Base-by-base conservation (phyloP, 1,140 invertebrate species). In the Aleiodes sp. region DNA sequence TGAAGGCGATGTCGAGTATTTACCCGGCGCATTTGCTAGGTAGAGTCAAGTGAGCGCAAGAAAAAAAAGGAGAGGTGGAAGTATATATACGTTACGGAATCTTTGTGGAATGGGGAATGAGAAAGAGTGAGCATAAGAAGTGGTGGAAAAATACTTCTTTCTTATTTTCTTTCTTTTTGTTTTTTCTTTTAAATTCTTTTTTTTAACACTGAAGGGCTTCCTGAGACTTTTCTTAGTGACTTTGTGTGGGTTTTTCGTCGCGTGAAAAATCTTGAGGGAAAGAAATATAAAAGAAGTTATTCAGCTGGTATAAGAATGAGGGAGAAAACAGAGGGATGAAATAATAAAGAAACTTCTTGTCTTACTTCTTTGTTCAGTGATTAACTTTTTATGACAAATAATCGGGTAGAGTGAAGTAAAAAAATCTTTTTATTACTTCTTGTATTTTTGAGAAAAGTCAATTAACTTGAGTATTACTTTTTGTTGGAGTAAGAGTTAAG, bases 1-100 rank as follows among this genome's bases (percentile, higher is more conserved):
- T 76, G 78, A 78, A 78, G 70, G 67, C 73, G 59, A 28, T 70
- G 68, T 61, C 70, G 52, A 70, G 70, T 75, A 73, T 76, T 73
- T 76, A 73, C 73, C 52, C 65, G 71, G 46, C 69, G 68, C 67
- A 76, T 76, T 76, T 75, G 69, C 67, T 65, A 39, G 35, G 57
- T 26, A 28, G 69, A 70, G 41, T 26, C 56, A 69, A 69, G 66
- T 43, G 33, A 57, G 61, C 37, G 62, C 33, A 9, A 37, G 28
- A 35, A 56, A 46, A 31, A 37, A 9, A 41, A n/a, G n/a, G n/a
- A n/a, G n/a, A n/a, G n/a, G n/a, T n/a, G n/a, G n/a, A n/a, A n/a
- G n/a, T n/a, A 10, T 63, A 41, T 21, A 37, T 37, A 26, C 29
- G 21, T 19, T 63, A 28, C 24, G 60, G 31, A 57, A 56, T 39